Percentiles rank a stretch among this genome's conserved stretches.
phyloP scores from a whole-genome alignment of 2,113 vertebrate genomes.

The Monarcha castaneiventris region DNA sequence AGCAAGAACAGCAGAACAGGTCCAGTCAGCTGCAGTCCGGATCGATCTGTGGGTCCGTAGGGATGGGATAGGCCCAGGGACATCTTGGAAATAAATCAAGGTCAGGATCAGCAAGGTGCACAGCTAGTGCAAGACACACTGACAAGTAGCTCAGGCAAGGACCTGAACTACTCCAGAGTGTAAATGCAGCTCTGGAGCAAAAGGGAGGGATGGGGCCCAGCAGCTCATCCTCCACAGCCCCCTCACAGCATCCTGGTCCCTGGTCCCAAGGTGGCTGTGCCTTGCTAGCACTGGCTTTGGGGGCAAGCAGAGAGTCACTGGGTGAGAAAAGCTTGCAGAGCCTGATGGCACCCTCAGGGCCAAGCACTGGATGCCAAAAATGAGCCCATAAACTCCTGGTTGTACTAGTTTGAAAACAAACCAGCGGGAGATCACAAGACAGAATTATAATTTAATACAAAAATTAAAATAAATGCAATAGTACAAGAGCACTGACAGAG shows the following conservation, averaged over 20 bases:
- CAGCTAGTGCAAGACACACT: not conserved
- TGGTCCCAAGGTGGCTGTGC: not conserved
- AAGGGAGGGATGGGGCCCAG: not conserved
- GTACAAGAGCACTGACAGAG: too few species aligned
- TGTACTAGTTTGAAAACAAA: too few species aligned
- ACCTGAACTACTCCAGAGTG: not conserved
- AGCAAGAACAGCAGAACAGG: not conserved
- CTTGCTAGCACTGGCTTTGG: not conserved
- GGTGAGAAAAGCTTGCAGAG: not conserved
- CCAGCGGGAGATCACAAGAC: too few species aligned
- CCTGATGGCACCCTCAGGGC: not conserved
- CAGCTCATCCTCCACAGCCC: not conserved
- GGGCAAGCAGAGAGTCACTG: not conserved
- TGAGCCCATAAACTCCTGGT: not conserved
- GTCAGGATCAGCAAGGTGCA: not conserved
- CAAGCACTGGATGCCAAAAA: not conserved
- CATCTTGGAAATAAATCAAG: not conserved
- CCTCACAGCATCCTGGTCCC: not conserved
- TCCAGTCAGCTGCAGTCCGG: not conserved
- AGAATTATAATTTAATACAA: too few species aligned
- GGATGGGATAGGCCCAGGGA: rapidly evolving
- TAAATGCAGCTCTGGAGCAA: not conserved
- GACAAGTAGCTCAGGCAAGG: not conserved
- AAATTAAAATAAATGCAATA: too few species aligned
- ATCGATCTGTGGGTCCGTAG: not conserved